Conservation (phyloP, 1,140 invertebrate species). For the Drosophila teissieri region DNA sequence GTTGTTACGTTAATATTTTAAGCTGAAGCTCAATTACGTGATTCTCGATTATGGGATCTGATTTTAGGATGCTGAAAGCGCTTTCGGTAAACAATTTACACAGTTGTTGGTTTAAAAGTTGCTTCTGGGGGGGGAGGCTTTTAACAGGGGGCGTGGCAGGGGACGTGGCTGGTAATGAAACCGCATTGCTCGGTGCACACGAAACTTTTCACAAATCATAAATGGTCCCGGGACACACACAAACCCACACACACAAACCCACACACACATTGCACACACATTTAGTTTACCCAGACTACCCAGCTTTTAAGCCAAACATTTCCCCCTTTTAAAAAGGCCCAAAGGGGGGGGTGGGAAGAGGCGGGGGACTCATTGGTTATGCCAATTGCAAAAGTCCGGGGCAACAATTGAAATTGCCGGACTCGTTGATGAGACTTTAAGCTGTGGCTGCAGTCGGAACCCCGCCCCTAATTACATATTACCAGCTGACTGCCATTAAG, state of each 20-base stretch:
- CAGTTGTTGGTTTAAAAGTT: slow-evolving; percentile 23
- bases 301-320: neutral
- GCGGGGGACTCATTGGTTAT: slow-evolving; percentile 26
- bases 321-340: neutral
- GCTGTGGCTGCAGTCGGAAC: slow-evolving; percentile 22
- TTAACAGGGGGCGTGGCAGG: neutral
- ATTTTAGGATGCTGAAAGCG: neutral
- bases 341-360: too few species aligned
- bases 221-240: slow-evolving; percentile 21
- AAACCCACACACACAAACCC: neutral
- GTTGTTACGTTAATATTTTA: too few species aligned
- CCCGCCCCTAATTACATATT: slow-evolving; percentile 54
- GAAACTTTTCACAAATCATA: slow-evolving; percentile 49
- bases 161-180: slow-evolving; percentile 18
- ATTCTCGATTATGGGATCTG: neutral
- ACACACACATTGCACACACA: neutral
- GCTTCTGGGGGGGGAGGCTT: neutral
- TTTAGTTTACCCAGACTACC: neutral
- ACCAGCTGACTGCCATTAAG: slow-evolving; percentile 67
- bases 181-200: slow-evolving; percentile 20
- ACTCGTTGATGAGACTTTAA: slow-evolving; percentile 49
- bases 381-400: slow-evolving; percentile 46
- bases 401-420: slow-evolving; percentile 45
- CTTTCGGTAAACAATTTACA: slow-evolving; percentile 24
- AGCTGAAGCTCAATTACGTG: neutral